Evolutionary conservation across 2,797 vertebrate genomes (phyloP).

Genomic region (Scleropages formosus): DNA sequence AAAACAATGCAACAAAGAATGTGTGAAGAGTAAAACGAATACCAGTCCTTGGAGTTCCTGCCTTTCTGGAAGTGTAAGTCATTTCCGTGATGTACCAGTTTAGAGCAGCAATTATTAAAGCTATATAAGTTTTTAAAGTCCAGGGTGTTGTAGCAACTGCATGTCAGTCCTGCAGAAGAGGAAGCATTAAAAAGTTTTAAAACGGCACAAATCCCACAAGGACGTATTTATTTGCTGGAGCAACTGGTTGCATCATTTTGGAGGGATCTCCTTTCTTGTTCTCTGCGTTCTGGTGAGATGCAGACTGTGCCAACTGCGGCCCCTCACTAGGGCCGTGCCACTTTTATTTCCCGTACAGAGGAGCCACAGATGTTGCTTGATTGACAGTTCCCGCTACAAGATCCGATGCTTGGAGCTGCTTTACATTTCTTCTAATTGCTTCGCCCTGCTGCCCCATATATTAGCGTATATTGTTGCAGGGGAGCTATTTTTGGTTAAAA

Average conservation of each 20-base stretch:
- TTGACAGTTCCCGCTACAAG: conserved; percentile 60
- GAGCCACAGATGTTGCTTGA: conserved; percentile 60
- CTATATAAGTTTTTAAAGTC: conserved; percentile 53
- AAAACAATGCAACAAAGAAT: conserved; percentile 38
- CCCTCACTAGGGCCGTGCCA: conserved; percentile 51
- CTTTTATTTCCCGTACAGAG: conserved; percentile 61
- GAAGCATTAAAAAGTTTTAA: conserved; percentile 33
- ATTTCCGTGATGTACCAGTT: conserved; percentile 57
- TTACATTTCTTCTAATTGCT: conserved; percentile 69
- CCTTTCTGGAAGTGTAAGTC: conserved; percentile 51
- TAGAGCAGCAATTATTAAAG: conserved; percentile 56
- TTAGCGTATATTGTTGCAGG: conserved; percentile 61
- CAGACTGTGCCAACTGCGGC: conserved; percentile 54
- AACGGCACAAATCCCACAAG: conserved; percentile 22
- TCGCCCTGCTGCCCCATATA: conserved; percentile 53
- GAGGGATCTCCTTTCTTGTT: conserved; percentile 28
- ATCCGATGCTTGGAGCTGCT: conserved; percentile 58
- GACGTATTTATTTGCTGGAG: conserved; percentile 21
- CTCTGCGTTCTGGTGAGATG: conserved; percentile 32
- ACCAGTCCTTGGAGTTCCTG: no score
- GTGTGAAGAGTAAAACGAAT: not conserved
- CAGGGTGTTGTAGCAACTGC: conserved; percentile 44
- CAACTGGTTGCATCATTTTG: conserved; percentile 14
- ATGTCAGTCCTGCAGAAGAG: conserved; percentile 41
- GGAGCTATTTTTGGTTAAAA: conserved; percentile 48